Base-by-base conservation (phyloP, 2,797 vertebrate genomes). In the Myotis planiceps region DNA sequence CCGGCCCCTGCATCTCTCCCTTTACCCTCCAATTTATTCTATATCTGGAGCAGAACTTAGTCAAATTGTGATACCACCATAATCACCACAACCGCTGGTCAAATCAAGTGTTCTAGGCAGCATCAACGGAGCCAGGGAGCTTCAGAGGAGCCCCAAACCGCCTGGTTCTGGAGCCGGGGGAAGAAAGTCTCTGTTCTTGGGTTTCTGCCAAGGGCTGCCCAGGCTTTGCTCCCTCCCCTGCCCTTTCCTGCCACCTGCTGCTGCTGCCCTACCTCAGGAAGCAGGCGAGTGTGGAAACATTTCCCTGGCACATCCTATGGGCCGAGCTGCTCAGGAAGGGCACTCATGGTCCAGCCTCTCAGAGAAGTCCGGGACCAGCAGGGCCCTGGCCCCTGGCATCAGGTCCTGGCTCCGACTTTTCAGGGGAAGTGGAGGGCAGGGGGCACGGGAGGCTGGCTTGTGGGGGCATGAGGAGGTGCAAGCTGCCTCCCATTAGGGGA, bases 201-300 rank as follows among this genome's bases (percentile, higher is more conserved):
- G 81, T 65, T 86, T 65, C 55, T 92, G 80, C 66, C 81, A 80
- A 76, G 75, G 84, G 34, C n/a, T 80, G 66, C 80, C 27, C 27
- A 49, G 51, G 58, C 88, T 96, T 75, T n/a, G 69, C 55, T 92
- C 87, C 87, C 82, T 47, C 60, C 75, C 80, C 88, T 60, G 60
- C 66, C 83, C 89, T 85, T 94, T 94, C 92, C 95, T 88, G 79
- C 93, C 93, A 96, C 94, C 97, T 96, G 92, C 94, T 75, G 27
- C 87, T 68, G 72, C 91, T 37, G 49, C 49, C 92, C 76, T 65
- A 76, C 92, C 81, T 79, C 84, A 68, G 85, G 58, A 93, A 79
- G 75, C 75, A 53, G 74, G 94, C 55, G 92, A 96, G 93, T 84
- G 71, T n/a, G 14, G 69, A 88, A 95, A 92, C 55, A 75, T 94